phyloP scores from a whole-genome alignment of 2,888 invertebrate species.

The Chymomyza procnemis region DNA sequence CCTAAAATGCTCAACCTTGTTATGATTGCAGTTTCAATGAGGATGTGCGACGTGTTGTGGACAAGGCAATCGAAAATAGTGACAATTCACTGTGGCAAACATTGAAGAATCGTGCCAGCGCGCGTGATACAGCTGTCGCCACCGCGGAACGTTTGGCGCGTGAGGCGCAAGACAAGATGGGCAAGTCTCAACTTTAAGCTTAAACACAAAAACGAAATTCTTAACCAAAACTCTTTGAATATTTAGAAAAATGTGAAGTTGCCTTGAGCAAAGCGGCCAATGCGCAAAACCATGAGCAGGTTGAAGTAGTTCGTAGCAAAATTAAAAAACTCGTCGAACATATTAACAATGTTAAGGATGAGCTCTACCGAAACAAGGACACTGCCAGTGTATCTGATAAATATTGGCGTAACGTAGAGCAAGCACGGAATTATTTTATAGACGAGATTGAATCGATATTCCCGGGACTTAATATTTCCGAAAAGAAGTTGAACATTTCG shows the following conservation, averaged over 20 bases:
- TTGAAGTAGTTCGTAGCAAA: slow-evolving; percentile 80
- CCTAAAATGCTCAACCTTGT: no score
- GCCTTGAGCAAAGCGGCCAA: slow-evolving; percentile 72
- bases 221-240: slow-evolving; percentile 51
- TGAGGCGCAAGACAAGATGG: slow-evolving; percentile 81
- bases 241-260: slow-evolving; percentile 75
- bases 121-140: slow-evolving; percentile 80
- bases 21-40: slow-evolving; percentile 78
- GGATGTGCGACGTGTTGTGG: slow-evolving; percentile 81
- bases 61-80: slow-evolving; percentile 82
- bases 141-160: slow-evolving; percentile 82
- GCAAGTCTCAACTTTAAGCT: slow-evolving; percentile 68
- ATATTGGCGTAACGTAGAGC: slow-evolving; percentile 88
- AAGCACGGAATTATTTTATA: slow-evolving; percentile 82
- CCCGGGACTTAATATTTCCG: slow-evolving; percentile 84
- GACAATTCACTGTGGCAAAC: slow-evolving; percentile 81
- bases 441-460: slow-evolving; percentile 85
- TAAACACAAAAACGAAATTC: neutral
- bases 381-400: slow-evolving; percentile 84
- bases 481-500: slow-evolving; percentile 82
- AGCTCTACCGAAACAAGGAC: slow-evolving; percentile 81
- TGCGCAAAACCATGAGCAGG: slow-evolving; percentile 74
- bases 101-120: slow-evolving; percentile 81
- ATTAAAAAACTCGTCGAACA: slow-evolving; percentile 81
- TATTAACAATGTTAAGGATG: slow-evolving; percentile 81